Percentiles rank a stretch among this genome's conserved stretches.
Evolutionary conservation across 2,888 invertebrate species (phyloP).

Genomic region (Lysandra coridon): DNA sequence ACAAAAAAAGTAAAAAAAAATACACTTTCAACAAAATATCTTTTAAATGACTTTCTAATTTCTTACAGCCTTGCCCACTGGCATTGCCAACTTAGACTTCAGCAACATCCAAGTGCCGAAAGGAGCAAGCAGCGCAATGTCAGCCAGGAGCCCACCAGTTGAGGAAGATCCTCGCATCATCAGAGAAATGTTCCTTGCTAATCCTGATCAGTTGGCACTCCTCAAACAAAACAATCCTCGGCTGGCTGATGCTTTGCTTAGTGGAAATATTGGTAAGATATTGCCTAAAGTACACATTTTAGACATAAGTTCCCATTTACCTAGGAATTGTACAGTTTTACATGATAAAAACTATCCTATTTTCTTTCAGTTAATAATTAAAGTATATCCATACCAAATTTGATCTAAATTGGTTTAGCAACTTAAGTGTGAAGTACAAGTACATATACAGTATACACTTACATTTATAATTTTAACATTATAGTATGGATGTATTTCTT

Average conservation of each 20-base stretch:
- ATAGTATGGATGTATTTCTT: too few relatives aligned
- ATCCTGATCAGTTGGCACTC: slow-evolving; percentile 94
- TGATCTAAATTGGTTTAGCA: too few relatives aligned
- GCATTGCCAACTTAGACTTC: slow-evolving; percentile 87
- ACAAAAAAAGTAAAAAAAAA: slow-evolving; percentile 28
- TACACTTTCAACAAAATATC: slow-evolving; percentile 34
- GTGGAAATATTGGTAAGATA: slow-evolving; percentile 87
- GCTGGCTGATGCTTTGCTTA: slow-evolving; percentile 93
- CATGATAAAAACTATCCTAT: background rate
- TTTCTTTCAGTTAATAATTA: background rate
- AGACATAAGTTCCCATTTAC: background rate
- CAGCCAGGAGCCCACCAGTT: slow-evolving; percentile 63
- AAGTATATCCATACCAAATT: too few relatives aligned
- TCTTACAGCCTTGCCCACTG: slow-evolving; percentile 69
- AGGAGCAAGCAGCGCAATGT: slow-evolving; percentile 62
- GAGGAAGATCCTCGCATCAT: slow-evolving; percentile 93
- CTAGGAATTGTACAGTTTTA: background rate
- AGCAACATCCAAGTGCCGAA: slow-evolving; percentile 90
- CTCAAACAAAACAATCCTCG: slow-evolving; percentile 96
- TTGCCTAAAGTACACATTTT: background rate
- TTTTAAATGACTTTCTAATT: slow-evolving; percentile 39
- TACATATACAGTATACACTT: too few relatives aligned
- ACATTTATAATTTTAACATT: too few relatives aligned
- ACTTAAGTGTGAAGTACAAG: too few relatives aligned
- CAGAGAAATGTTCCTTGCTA: slow-evolving; percentile 91